These are phyloP conservation scores for Meandrusa payeni DNA, from an alignment of 2,888 invertebrate genomes.

Conservation along the genomic window DNA sequence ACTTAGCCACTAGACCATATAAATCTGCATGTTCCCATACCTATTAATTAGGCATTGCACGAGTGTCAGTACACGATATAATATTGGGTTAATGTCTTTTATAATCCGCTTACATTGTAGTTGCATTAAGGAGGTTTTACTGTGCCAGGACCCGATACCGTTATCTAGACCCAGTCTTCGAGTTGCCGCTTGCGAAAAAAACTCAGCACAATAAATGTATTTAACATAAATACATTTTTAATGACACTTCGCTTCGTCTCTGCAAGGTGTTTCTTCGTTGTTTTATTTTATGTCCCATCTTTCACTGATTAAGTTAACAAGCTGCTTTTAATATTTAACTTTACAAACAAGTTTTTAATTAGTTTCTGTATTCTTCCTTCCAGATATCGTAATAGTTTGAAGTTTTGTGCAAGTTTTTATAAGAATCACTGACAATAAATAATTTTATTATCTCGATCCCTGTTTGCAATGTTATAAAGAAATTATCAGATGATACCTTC, in stretches of 20 bases:
- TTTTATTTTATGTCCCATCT: conserved; percentile 1
- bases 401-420: too few relatives aligned
- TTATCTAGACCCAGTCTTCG: conserved; percentile 21
- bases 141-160: conserved; percentile 12
- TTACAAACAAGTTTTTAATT: too few relatives aligned
- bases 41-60: conserved; percentile 1
- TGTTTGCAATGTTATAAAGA: too few relatives aligned
- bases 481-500: too few relatives aligned
- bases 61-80: not conserved
- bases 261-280: not conserved
- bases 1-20: too few relatives aligned
- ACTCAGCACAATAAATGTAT: not conserved
- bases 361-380: too few relatives aligned
- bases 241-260: conserved; percentile 14
- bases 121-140: conserved; percentile 21
- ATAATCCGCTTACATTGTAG: conserved; percentile 18
- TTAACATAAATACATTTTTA: conserved; percentile 8
- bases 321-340: too few relatives aligned
- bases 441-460: too few relatives aligned
- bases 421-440: too few relatives aligned
- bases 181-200: conserved; percentile 9
- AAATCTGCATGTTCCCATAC: too few relatives aligned
- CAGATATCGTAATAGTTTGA: too few relatives aligned
- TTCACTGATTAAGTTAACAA: not conserved
- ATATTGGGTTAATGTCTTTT: conserved; percentile 13